Conservation (phyloP, 2,113 vertebrate genomes). For the Marcusenius ussheri region DNA sequence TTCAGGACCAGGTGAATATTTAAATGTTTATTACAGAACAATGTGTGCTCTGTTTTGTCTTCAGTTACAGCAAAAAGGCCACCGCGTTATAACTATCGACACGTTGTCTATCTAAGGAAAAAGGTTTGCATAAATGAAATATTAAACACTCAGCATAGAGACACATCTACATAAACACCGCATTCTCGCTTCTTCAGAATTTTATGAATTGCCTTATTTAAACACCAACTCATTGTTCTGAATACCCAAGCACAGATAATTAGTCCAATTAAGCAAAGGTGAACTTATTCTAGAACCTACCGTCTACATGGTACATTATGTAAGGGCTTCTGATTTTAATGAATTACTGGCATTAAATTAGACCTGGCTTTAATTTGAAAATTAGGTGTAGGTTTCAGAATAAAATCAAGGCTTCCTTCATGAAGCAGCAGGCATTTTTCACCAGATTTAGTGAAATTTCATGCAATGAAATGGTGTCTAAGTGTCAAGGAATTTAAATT, state of each 20-base stretch:
- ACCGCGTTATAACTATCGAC: neutral
- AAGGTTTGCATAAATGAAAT: neutral
- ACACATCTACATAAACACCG: neutral
- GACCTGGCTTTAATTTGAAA: constrained; percentile 8
- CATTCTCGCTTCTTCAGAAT: neutral
- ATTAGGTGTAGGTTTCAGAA: neutral
- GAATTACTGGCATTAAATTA: neutral
- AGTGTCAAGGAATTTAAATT: neutral
- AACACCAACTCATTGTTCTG: neutral
- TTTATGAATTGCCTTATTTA: neutral
- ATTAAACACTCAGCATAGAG: neutral
- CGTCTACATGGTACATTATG: neutral
- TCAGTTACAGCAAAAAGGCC: constrained; percentile 16
- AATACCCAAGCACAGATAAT: neutral
- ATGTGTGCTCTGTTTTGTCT: neutral
- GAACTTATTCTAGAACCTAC: neutral
- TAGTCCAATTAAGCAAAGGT: neutral
- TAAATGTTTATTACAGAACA: constrained; percentile 7
- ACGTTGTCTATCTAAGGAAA: constrained; percentile 8
- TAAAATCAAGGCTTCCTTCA: neutral
- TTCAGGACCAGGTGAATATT: neutral
- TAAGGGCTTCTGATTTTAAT: neutral
- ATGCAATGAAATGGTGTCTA: neutral
- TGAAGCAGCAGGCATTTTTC: neutral
- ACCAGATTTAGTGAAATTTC: neutral